phyloP scores from a whole-genome alignment of 2,888 invertebrate genomes.

The Phyllotreta cruciferae region DNA sequence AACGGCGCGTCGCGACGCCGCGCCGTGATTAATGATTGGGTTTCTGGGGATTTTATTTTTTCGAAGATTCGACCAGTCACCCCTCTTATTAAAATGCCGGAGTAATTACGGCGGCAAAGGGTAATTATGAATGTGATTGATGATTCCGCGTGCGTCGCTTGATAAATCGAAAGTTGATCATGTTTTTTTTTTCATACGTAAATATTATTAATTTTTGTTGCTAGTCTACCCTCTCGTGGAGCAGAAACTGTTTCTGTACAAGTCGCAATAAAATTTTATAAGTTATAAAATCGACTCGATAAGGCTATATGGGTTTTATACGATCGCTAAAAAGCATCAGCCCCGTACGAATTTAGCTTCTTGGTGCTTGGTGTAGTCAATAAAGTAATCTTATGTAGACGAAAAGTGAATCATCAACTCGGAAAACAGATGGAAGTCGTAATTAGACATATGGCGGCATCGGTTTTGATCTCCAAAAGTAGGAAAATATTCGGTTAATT shows the following conservation, averaged over 20 bases:
- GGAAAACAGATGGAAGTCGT: slow-evolving; percentile 25
- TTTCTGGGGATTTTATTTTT: slow-evolving; percentile 50
- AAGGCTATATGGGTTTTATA: slow-evolving; percentile 15
- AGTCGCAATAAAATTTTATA: too few species aligned
- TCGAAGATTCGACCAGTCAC: slow-evolving; percentile 50
- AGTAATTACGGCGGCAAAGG: slow-evolving; percentile 46
- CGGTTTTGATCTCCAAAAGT: slow-evolving; percentile 17
- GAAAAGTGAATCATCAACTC: slow-evolving; percentile 28
- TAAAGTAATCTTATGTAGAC: slow-evolving; percentile 25
- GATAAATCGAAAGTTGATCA: too few species aligned
- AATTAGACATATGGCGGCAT: slow-evolving; percentile 29
- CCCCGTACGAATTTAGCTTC: slow-evolving; percentile 12
- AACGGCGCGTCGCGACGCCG: slow-evolving; percentile 7
- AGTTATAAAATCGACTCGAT: too few species aligned
- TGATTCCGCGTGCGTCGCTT: slow-evolving; percentile 22
- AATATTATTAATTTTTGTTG: too few species aligned
- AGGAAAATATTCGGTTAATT: too few species aligned
- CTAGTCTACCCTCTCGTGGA: slow-evolving; percentile 21
- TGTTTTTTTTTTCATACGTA: too few species aligned
- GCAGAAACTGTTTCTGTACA: too few species aligned
- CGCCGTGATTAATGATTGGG: slow-evolving; percentile 48
- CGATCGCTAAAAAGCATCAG: slow-evolving; percentile 24
- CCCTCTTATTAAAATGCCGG: slow-evolving; percentile 50
- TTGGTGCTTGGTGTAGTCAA: slow-evolving; percentile 18
- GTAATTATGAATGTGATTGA: slow-evolving; percentile 49